phyloP scores from a whole-genome alignment of 2,888 invertebrate genomes.

The Sepiola atlantica region DNA sequence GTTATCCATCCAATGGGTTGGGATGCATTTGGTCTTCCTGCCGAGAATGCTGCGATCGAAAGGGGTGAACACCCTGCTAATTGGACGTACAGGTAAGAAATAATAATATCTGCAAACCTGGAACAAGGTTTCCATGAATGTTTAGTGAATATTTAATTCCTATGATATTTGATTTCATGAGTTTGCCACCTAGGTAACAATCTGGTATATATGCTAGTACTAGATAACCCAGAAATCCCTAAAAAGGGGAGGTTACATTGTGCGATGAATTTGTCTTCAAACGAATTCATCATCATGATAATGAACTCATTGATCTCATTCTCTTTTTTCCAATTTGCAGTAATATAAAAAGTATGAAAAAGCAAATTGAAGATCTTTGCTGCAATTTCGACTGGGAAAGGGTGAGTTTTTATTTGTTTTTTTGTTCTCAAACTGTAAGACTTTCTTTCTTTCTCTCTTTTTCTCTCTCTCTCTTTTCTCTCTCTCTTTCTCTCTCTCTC shows the following conservation, averaged over 20 bases:
- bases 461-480: too few species aligned
- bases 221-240: neutral
- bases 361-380: slow-evolving; percentile 70
- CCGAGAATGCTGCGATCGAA: slow-evolving; percentile 98
- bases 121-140: too few species aligned
- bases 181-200: too few species aligned
- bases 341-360: slow-evolving; percentile 73
- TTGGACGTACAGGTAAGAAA: slow-evolving; percentile 85
- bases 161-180: too few species aligned
- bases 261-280: neutral
- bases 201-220: neutral
- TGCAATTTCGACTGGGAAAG: slow-evolving; percentile 91
- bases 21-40: slow-evolving; percentile 99
- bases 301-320: neutral
- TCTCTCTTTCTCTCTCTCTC: too few species aligned
- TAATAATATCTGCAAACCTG: too few species aligned
- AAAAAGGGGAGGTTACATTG: neutral
- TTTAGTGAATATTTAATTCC: too few species aligned
- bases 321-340: slow-evolving; percentile 62
- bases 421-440: neutral
- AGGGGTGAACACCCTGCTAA: slow-evolving; percentile 83
- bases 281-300: neutral
- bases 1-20: slow-evolving; percentile 98
- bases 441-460: slow-evolving; percentile 48
- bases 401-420: slow-evolving; percentile 62